Evolutionary conservation across 2,113 vertebrate genomes (phyloP), one percentile per base, ranked within the genome.

Genomic region (Alouatta palliata): DNA sequence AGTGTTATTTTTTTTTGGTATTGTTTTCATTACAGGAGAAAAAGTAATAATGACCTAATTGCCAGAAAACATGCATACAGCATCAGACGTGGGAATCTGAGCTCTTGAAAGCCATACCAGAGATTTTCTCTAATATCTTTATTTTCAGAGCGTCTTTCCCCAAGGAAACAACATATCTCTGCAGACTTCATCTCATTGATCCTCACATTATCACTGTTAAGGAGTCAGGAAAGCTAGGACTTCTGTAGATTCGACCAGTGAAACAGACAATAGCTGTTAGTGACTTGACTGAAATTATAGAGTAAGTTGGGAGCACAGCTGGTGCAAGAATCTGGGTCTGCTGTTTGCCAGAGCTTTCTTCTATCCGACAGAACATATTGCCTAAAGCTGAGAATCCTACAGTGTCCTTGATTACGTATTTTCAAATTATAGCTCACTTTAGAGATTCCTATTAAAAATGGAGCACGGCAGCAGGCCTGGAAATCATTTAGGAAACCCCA

Each of bases 371-470:
- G 94, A 97, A 96, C 97, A 96, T 88, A 90, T 94, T 96, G 97
- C 97, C 97, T 97, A 95, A 97, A 97, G 97, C 97, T 96, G 97
- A 97, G 97, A 96, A 90, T 96, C 96, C 97, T 92, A 97, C 87
- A 64, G 97, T 94, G 97, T 94, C 94, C 96, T 96, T 96, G 96
- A 97, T 98, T 97, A 96, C 19, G 84, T 97, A 96, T 91, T 97
- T 97, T 95, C 97, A 96, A 97, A 97, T 97, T 97, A 97, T 95
- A 94, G 92, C 94, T 96, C 92, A 84, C 97, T 95, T 97, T 90
- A 94, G 95, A 98, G 96, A 93, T 61, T 97, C 92, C 95, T 95
- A 95, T 97, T 97, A 97, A 97, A 97, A 95, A 96, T 95, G 13
- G 20, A 90, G 90, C 95, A 94, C 92, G 97, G 96, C 95, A 97